These are phyloP conservation scores for Cynodonichthys magdalenae DNA, from an alignment of 2,797 vertebrate species.

Conservation along the genomic window DNA sequence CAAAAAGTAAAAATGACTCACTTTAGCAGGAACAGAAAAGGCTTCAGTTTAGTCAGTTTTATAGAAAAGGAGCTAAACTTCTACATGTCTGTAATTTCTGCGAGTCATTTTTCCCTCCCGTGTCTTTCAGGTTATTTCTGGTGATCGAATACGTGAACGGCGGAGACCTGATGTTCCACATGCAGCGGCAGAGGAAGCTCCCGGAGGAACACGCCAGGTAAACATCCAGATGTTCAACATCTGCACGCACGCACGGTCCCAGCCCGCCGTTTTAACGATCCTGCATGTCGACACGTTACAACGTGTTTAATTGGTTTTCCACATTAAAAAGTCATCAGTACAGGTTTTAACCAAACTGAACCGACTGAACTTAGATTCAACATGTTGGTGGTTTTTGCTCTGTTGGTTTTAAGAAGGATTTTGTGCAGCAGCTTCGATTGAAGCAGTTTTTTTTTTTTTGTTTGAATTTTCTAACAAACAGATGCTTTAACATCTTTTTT, in stretches of 20 bases:
- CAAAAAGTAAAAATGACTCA: too few relatives aligned
- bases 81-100: too few relatives aligned
- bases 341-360: background rate
- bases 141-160: conserved; percentile 98
- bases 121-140: conserved; percentile 88
- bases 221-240: conserved; percentile 24
- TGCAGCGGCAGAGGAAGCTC: conserved; percentile 97
- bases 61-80: too few relatives aligned
- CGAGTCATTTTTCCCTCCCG: background rate
- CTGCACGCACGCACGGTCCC: conserved; percentile 1
- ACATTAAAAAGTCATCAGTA: background rate
- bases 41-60: too few relatives aligned
- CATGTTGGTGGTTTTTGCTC: background rate
- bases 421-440: background rate
- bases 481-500: conserved; percentile 33
- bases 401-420: conserved; percentile 5
- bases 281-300: background rate
- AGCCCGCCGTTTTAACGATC: background rate
- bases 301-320: background rate
- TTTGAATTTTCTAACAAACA: conserved; percentile 17
- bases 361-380: too few relatives aligned
- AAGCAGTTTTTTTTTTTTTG: conserved; percentile 21
- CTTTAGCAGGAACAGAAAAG: too few relatives aligned
- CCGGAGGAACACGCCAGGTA: conserved; percentile 98
- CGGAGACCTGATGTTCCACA: conserved; percentile 98